Evolutionary conservation across 1,140 invertebrate species (phyloP), one percentile per base, ranked within the genome.

Genomic region (Meloidogyne chitwoodi): DNA sequence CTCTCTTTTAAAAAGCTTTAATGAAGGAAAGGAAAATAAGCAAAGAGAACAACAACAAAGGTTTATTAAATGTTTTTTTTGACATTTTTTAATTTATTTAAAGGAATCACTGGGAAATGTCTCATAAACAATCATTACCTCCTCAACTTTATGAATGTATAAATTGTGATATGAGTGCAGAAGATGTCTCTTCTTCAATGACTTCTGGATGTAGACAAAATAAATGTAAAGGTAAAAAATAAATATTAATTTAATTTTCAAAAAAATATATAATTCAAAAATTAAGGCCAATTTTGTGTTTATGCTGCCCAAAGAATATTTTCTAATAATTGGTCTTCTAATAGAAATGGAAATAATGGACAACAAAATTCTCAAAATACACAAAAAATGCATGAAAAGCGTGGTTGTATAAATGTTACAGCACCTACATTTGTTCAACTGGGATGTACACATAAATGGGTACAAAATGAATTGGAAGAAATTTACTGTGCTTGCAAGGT

Each of bases 381-480:
- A 1, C 14, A 80, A 27, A 62, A 77, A 14, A 81, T 84, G 19
- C 74, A 74, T 34, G 80, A 85, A 72, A 81, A 79, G 48, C 84
- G 86, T 63, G 84, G 84, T 8, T 85, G 84, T 61, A 82, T 85
- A 16, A 85, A 85, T 79, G 82, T 85, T 4, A 85, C 84, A 22
- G 79, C 86, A 29, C 48, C 27, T 24, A 73, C 44, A 14, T 68
- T 84, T 62, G 77, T 86, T 27, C 80, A 79, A 76, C 19, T 87
- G 14, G 84, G 84, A 16, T 86, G 84, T 67, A 70, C 79, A 6
- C 82, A 84, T n/a, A 85, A 85, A 74, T 86, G 84, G 84, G 85
- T 83, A 61, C 71, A 82, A 67, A 81, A 84, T 31, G 80, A 84
- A 61, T 63, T 63, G 41, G 81, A 82, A 70, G 81, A 83, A 44